Base-by-base conservation (phyloP, 2,888 invertebrate genomes). In the Odontocolon sp. region DNA sequence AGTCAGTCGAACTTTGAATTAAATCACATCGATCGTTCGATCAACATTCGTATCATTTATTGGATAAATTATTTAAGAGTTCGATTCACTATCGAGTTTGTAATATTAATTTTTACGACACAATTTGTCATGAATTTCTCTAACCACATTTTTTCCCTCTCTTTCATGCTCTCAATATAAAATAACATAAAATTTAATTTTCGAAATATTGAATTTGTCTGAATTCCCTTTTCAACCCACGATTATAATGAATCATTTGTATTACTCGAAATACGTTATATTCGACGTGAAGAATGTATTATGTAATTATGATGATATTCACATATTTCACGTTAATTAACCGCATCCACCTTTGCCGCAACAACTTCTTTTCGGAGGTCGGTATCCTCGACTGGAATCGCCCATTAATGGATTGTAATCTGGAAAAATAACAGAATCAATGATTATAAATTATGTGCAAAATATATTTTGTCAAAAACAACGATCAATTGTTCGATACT, bases 351-450 rank as follows among this genome's bases (percentile, higher is more conserved):
- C 88, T 75, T 87, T 87, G 23, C 85, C 80, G 70, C 91, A 91
- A 31, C 87, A 85, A 31, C 86, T 87, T 50, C 89, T 87, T 71
- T 88, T 89, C 0, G 89, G 88, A 11, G 91, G 88, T 40, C 87
- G 82, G 73, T 91, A 91, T 18, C 89, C 81, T 28, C 83, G 81
- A 18, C 79, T 80, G 21, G 80, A 78, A 28, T 84, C 83, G 23
- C 91, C 90, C 87, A 87, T 89, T 69, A 91, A 80, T 16, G 90
- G 91, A 81, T 88, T 89, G 59, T 90, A 91, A 2, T 86, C 91
- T 90, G 73, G 14, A 83, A 73, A 70, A 23, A 38, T 56, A 4
- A 8, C 2, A 56, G 31, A n/a, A 38, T 61, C n/a, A 69, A 6
- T 8, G 18, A 14, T n/a, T n/a, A n/a, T n/a, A n/a, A n/a, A n/a